Conservation (phyloP, 2,113 vertebrate genomes). For the Xyrauchen texanus region DNA sequence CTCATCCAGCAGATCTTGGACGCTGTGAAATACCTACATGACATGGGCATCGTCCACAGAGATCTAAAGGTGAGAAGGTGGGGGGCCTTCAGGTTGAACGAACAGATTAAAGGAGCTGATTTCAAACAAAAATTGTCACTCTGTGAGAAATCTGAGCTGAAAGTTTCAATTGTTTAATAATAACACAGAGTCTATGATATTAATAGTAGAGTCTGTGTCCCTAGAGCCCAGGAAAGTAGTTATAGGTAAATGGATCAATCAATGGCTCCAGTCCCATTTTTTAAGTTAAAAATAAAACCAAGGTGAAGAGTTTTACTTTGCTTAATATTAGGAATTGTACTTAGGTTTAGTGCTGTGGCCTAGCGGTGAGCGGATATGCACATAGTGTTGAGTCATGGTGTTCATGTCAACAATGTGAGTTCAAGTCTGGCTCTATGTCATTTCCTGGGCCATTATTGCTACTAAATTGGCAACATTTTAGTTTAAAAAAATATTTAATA, state of each 20-base stretch:
- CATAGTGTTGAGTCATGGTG: too few relatives aligned
- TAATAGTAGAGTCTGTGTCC: constrained; percentile 4
- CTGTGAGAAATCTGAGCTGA: background rate
- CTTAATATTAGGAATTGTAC: background rate
- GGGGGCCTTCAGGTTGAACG: background rate
- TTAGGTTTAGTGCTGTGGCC: background rate
- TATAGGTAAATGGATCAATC: constrained; percentile 34
- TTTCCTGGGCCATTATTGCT: background rate
- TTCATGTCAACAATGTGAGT: background rate
- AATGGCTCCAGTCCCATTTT: background rate
- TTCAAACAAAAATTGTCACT: background rate
- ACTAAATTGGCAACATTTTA: too few relatives aligned
- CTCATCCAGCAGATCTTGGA: constrained; percentile 96
- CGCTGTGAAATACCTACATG: constrained; percentile 93
- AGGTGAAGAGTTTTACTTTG: background rate
- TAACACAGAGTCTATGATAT: constrained; percentile 1
- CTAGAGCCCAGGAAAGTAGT: constrained; percentile 17
- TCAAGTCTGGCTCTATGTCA: background rate
- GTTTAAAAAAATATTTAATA: too few relatives aligned
- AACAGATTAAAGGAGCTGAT: background rate
- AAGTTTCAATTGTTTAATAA: background rate
- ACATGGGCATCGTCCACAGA: constrained; percentile 93
- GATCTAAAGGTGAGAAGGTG: constrained; percentile 89
- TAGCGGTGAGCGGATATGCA: background rate
- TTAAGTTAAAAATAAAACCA: background rate